Evolutionary conservation across 2,113 vertebrate species (phyloP).

Genomic region (Eulemur macaco): DNA sequence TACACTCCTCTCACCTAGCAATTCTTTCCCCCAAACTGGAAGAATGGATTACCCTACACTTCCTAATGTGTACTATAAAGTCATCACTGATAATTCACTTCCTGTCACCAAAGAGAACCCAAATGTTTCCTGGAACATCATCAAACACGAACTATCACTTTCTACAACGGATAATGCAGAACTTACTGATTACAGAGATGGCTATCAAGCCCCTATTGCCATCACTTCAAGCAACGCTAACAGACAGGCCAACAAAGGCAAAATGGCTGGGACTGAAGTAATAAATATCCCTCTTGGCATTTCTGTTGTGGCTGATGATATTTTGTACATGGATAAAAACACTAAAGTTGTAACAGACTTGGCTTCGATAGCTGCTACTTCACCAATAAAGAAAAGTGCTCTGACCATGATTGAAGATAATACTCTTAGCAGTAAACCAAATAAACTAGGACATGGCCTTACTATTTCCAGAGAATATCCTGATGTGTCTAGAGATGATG

Average conservation of each 20-base stretch:
- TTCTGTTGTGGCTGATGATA: background rate
- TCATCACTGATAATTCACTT: background rate
- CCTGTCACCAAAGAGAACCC: background rate
- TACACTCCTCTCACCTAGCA: background rate
- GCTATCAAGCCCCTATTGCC: background rate
- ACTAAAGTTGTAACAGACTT: background rate
- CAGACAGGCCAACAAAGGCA: background rate
- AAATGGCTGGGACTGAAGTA: background rate
- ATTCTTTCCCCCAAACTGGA: background rate
- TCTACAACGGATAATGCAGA: background rate
- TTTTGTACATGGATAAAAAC: background rate
- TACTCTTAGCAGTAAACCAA: background rate
- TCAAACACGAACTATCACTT: background rate
- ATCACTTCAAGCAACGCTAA: background rate
- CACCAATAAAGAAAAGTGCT: background rate
- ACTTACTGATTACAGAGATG: background rate
- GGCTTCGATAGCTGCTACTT: background rate
- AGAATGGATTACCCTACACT: background rate
- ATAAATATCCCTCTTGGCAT: background rate
- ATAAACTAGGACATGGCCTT: background rate
- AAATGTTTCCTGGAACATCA: background rate
- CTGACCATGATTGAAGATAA: background rate
- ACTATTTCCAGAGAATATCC: background rate
- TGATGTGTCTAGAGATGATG: background rate
- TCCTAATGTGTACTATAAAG: background rate